These are phyloP conservation scores for Sardinella longiceps DNA, from an alignment of 2,797 vertebrate genomes.

Conservation along the genomic window DNA sequence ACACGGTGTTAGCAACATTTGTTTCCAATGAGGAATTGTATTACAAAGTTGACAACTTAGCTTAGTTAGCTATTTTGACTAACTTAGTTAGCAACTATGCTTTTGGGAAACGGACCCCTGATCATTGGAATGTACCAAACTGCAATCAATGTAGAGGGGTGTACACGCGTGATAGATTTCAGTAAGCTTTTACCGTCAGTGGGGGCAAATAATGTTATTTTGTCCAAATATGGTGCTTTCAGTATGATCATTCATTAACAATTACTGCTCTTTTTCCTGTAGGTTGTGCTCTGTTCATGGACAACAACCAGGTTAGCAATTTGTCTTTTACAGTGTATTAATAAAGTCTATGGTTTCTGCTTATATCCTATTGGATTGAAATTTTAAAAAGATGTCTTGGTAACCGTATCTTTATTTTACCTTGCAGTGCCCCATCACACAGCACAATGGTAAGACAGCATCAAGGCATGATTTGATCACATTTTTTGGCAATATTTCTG, in stretches of 20 bases:
- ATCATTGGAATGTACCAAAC: neutral
- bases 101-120: no score
- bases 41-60: no score
- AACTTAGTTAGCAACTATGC: no score
- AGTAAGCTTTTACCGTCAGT: no score
- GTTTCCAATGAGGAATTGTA: no score
- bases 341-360: neutral
- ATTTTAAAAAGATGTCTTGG: neutral
- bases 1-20: no score
- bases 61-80: no score
- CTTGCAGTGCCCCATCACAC: conserved; percentile 64
- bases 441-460: conserved; percentile 63
- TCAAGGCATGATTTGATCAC: neutral
- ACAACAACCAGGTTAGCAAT: neutral
- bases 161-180: neutral
- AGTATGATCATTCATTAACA: neutral
- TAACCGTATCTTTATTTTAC: conserved; percentile 32
- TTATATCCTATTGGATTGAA: neutral
- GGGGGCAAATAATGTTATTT: no score
- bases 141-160: neutral
- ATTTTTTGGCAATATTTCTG: neutral
- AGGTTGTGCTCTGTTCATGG: neutral
- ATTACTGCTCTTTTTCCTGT: neutral
- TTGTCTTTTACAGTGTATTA: neutral
- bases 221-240: no score